Percentiles rank a stretch among this genome's conserved stretches.
Evolutionary conservation across 2,113 vertebrate genomes (phyloP).

Genomic region (Columbina picui): DNA sequence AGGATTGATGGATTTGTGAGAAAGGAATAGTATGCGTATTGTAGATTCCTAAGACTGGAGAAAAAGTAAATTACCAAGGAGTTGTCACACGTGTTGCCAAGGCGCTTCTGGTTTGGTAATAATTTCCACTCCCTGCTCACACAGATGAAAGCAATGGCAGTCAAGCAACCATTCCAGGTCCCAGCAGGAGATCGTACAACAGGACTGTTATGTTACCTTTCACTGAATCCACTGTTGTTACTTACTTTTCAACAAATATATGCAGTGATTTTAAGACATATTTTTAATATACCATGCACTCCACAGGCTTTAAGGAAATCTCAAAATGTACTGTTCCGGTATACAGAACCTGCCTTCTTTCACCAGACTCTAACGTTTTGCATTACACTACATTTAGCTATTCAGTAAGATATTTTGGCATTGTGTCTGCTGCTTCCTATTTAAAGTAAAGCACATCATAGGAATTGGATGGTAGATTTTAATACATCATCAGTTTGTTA

Average conservation of each 20-base stretch:
- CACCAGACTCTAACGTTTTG: not conserved
- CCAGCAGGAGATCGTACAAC: not conserved
- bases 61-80: conserved; percentile 17
- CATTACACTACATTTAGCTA: not conserved
- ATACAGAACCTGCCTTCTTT: not conserved
- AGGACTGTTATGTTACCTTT: not conserved
- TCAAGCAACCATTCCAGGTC: not conserved
- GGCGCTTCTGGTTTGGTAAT: not conserved
- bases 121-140: not conserved
- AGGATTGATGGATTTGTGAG: not conserved
- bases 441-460: not conserved
- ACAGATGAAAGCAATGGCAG: not conserved
- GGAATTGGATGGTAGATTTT: not conserved
- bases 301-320: not conserved
- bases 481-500: not conserved
- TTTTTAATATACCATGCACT: not conserved
- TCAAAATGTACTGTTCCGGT: not conserved
- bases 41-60: not conserved
- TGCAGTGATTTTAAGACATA: not conserved
- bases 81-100: not conserved
- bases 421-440: not conserved
- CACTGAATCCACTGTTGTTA: not conserved
- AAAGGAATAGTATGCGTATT: not conserved
- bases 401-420: conserved; percentile 28
- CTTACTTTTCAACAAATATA: not conserved